Evolutionary conservation across 2,113 vertebrate species (phyloP).

Genomic region (Ascaphus truei): DNA sequence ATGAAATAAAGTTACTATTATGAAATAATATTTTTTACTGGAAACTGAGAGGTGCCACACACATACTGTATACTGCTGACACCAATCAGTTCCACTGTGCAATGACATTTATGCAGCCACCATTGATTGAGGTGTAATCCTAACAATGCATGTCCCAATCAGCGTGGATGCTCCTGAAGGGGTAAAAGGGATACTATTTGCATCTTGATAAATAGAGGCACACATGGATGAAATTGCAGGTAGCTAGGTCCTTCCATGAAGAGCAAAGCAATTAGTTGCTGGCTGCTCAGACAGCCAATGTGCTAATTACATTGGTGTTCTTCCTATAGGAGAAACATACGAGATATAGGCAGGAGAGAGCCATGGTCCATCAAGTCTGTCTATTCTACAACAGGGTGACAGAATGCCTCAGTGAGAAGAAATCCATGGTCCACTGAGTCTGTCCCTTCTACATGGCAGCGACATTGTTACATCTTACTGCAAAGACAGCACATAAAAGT

Average conservation of each 20-base stretch:
- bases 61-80: neutral
- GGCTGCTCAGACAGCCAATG: too few relatives aligned
- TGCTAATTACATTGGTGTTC: too few relatives aligned
- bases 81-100: neutral
- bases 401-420: neutral
- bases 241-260: neutral
- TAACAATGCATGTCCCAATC: slow-evolving; percentile 1
- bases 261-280: neutral
- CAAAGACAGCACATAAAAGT: neutral
- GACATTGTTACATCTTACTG: neutral
- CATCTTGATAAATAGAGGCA: neutral
- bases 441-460: neutral
- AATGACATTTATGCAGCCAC: neutral
- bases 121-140: neutral
- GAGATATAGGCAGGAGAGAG: neutral
- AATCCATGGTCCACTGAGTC: slow-evolving; percentile 10
- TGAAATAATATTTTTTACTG: too few relatives aligned
- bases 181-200: neutral
- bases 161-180: neutral
- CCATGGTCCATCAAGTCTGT: slow-evolving; percentile 3
- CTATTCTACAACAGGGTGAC: neutral
- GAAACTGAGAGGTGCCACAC: neutral
- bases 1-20: too few relatives aligned
- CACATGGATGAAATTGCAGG: neutral
- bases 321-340: neutral